Conservation (phyloP, 2,797 vertebrate genomes). For the Scolopax rusticola region DNA sequence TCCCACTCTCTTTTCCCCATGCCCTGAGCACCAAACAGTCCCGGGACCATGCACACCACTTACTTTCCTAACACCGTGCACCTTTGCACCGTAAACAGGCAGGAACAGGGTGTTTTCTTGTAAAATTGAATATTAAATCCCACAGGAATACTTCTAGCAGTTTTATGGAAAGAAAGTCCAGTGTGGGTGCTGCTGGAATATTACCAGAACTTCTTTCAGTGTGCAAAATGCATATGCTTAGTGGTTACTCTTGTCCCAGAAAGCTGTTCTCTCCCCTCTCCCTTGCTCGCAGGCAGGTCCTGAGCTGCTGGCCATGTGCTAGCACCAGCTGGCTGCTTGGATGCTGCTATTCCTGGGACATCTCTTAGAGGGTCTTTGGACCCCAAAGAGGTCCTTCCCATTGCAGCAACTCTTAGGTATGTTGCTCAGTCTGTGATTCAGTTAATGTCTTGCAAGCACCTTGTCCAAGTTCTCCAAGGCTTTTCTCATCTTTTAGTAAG, state of each 20-base stretch:
- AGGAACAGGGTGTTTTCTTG: not conserved
- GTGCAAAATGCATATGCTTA: not conserved
- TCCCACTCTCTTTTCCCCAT: not conserved
- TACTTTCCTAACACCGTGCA: not conserved
- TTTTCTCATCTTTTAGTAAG: not conserved
- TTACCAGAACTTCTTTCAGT: not conserved
- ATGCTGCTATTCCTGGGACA: fast-evolving
- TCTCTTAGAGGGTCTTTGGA: not conserved
- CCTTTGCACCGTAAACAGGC: fast-evolving
- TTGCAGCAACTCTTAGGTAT: not conserved
- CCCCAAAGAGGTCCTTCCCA: not conserved
- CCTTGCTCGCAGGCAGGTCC: fast-evolving
- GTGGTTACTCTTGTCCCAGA: not conserved
- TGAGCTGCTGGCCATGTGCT: fast-evolving
- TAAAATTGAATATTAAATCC: not conserved
- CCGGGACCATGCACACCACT: not conserved
- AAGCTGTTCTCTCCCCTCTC: not conserved
- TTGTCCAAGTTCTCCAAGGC: not conserved
- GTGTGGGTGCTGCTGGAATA: not conserved
- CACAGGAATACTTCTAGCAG: not conserved
- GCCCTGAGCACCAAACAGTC: not conserved
- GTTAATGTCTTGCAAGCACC: not conserved
- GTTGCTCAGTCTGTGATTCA: fast-evolving
- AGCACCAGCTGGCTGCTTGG: not conserved
- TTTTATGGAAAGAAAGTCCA: not conserved